Evolutionary conservation across 2,113 vertebrate genomes (phyloP), one percentile per base, ranked within the genome.

Genomic region (Fulica atra): DNA sequence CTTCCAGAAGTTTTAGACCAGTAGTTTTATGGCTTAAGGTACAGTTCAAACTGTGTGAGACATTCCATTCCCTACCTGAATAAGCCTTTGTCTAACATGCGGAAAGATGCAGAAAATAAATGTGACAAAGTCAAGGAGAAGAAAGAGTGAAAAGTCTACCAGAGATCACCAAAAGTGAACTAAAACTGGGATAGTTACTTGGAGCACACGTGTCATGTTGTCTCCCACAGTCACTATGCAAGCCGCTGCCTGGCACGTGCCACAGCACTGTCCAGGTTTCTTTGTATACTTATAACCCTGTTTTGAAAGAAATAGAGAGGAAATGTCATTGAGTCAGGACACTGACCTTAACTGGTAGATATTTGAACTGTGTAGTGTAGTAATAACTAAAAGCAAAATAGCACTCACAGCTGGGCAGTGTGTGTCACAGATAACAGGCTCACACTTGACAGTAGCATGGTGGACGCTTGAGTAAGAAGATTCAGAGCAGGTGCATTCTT

Each of bases 211-310:
- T 38, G 61, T 60, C 0, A 77, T 23, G 57, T 63, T 35, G 46
- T 80, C 44, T 6, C 60, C 81, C 65, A 68, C 1, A 11, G 90
- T 93, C 28, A 92, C 3, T 11, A 96, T 20, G 3, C 98, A 98
- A 42, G 92, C 95, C 0, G 4, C 70, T 60, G 53, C 70, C 16
- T 89, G 56, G 21, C 98, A 98, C 0, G 3, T 3, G 7, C 98
- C 98, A 0, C 98, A 98, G 89, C 98, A 98, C 64, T 95, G 68
- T 8, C 95, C 97, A 0, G 69, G 14, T 59, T 8, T 53, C 20
- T 18, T 36, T 46, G 74, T 96, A 14, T 98, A 98, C 69, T 86
- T 33, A 11, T 71, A 97, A 69, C 98, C 98, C 98, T 98, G 93
- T 13, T 94, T 85, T n/a, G 83, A 94, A 92, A 83, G 91, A 84